phyloP scores from a whole-genome alignment of 2,888 invertebrate genomes.

The Machimus atricapillus region DNA sequence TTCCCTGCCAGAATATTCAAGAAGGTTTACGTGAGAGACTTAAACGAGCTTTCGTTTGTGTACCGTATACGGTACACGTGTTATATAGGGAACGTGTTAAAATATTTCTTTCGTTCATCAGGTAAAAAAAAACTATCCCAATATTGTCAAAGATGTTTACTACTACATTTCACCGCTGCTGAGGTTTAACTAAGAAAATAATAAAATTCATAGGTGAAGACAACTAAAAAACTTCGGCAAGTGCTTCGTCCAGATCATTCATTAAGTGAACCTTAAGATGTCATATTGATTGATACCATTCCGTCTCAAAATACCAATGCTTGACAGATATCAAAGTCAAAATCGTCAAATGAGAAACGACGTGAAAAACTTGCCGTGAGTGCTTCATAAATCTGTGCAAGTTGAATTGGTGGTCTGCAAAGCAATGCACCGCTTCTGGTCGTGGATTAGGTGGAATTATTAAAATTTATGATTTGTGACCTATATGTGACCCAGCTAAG shows the following conservation, averaged over 20 bases:
- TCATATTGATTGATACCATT: slow-evolving; percentile 28
- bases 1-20: no score
- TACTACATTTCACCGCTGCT: no score
- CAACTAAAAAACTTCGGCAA: not conserved
- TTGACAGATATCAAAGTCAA: slow-evolving; percentile 33
- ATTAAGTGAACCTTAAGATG: slow-evolving; percentile 22
- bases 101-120: no score
- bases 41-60: no score
- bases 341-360: slow-evolving; percentile 6
- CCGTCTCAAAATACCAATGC: not conserved
- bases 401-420: not conserved
- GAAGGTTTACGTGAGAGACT: no score
- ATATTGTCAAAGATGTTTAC: not conserved
- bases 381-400: slow-evolving; percentile 16
- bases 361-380: slow-evolving; percentile 5
- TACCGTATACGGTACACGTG: no score
- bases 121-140: not conserved
- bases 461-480: slow-evolving; percentile 33
- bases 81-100: no score
- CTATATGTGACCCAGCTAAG: slow-evolving; percentile 13
- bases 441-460: slow-evolving; percentile 11
- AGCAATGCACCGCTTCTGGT: not conserved
- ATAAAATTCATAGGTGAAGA: not conserved
- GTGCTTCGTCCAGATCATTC: not conserved
- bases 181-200: not conserved